Conservation (phyloP, 2,113 vertebrate genomes). For the Trematocara unimaculatum region DNA sequence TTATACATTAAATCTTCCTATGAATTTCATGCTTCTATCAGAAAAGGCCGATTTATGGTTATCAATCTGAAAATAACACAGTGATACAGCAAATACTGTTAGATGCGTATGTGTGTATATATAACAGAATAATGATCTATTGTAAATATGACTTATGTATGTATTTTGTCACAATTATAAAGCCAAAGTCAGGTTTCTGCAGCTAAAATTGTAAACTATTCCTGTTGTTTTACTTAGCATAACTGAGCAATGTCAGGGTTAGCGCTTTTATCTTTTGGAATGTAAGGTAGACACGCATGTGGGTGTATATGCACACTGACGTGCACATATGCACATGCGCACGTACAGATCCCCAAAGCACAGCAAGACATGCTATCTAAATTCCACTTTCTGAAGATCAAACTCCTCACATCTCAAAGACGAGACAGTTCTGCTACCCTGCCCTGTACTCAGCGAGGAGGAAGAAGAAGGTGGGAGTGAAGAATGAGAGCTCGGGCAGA, state of each 20-base stretch:
- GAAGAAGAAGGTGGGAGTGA: conserved; percentile 33
- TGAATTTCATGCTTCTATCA: neutral
- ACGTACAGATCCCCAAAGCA: conserved; percentile 32
- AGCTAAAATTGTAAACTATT: conserved; percentile 7
- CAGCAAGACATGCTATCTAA: conserved; percentile 50
- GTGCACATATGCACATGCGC: neutral
- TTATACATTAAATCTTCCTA: neutral
- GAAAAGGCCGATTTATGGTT: neutral
- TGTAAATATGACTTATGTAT: conserved; percentile 3
- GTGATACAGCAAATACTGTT: neutral
- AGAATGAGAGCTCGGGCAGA: conserved; percentile 19
- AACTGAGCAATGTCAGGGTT: neutral
- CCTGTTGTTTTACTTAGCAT: conserved; percentile 31
- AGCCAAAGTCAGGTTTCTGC: neutral
- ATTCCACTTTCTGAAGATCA: conserved; percentile 60
- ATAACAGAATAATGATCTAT: neutral
- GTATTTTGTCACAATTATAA: neutral
- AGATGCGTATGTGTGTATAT: neutral
- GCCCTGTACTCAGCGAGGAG: conserved; percentile 38
- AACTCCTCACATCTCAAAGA: conserved; percentile 56
- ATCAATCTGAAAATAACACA: neutral
- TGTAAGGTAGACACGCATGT: conserved; percentile 23
- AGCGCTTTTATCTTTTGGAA: conserved; percentile 45
- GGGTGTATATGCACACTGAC: neutral
- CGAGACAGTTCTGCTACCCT: conserved; percentile 47